Evolutionary conservation across 92 coral and sea anemone genomes (phyloP), one percentile per base, ranked within the genome.

Genomic region (Blastomussa wellsi): DNA sequence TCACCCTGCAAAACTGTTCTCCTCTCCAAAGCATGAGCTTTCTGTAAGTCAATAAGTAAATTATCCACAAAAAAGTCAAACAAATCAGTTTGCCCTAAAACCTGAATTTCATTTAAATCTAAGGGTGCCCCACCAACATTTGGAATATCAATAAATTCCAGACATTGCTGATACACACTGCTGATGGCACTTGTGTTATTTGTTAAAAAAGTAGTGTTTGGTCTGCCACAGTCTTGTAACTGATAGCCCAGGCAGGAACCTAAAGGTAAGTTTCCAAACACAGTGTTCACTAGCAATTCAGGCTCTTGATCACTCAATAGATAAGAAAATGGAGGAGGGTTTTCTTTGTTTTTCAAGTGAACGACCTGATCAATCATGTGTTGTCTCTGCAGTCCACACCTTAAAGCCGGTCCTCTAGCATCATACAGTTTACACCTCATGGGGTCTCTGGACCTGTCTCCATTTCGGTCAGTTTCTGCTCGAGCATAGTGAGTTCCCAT

Each of bases 221-320:
- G 89, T 62, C 90, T 55, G 37, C 93, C 93, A 82, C 81, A 70
- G 64, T 90, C 93, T 74, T 90, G 88, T 36, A 90, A 85, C 78
- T 89, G 92, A 75, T 89, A 89, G 84, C 82, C 78, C 28, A 88
- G 77, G 42, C 74, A 65, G 37, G 91, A 70, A 17, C 88, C 91
- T 4, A 88, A 19, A 52, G 84, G 67, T 28, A 82, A 78, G 57
- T 82, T 82, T 76, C 88, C 91, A 67, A 87, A 57, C 26, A 84
- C 87, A 22, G 86, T 87, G 70, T 87, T 80, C 24, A 87, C 90
- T 55, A 41, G 53, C 82, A 81, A 32, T 17, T 29, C 35, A 5
- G 86, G 57, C 33, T 87, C 90, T 76, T 87, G 90, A 80, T 87
- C 90, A 60, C 74, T 31, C 28, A 84, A 65, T 33, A 84, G 37